A percentile compares a stretch with the other conserved stretches of the same genome.
Evolutionary conservation across 1,140 invertebrate genomes (phyloP).

Genomic region (Heliconius himera): DNA sequence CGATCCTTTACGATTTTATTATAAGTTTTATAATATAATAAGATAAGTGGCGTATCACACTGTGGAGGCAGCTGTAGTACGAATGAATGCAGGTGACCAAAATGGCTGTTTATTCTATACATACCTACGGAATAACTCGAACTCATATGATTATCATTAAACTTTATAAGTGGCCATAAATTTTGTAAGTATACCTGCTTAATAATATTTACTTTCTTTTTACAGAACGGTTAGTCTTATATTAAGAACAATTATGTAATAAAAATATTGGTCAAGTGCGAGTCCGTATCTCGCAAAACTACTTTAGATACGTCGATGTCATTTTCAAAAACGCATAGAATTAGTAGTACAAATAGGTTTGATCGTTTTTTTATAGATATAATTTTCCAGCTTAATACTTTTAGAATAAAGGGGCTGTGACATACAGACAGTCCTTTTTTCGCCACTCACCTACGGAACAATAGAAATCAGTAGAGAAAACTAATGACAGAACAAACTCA

Average conservation of each 20-base stretch:
- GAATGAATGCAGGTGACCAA: conserved; percentile 8
- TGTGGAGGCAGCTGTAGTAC: conserved; percentile 12
- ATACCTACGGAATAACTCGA: not conserved
- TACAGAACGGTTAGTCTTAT: too few relatives aligned
- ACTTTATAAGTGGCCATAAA: not conserved
- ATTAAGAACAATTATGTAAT: too few relatives aligned
- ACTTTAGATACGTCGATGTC: too few relatives aligned
- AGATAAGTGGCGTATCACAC: conserved; percentile 23
- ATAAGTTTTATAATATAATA: not conserved
- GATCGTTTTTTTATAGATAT: too few relatives aligned
- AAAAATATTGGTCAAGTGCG: too few relatives aligned
- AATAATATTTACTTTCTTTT: too few relatives aligned
- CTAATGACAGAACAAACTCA: not conserved
- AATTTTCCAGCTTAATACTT: too few relatives aligned
- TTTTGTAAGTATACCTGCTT: not conserved
- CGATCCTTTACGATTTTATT: not conserved
- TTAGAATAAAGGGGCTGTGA: not conserved
- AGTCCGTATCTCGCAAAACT: too few relatives aligned
- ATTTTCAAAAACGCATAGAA: too few relatives aligned
- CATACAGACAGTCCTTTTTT: not conserved
- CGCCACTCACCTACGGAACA: too few relatives aligned
- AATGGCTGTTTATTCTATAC: not conserved
- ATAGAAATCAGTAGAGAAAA: not conserved
- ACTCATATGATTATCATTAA: not conserved
- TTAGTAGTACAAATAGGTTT: too few relatives aligned